phyloP scores from a whole-genome alignment of 1,140 invertebrate genomes.

The Drosophila bipectinata region DNA sequence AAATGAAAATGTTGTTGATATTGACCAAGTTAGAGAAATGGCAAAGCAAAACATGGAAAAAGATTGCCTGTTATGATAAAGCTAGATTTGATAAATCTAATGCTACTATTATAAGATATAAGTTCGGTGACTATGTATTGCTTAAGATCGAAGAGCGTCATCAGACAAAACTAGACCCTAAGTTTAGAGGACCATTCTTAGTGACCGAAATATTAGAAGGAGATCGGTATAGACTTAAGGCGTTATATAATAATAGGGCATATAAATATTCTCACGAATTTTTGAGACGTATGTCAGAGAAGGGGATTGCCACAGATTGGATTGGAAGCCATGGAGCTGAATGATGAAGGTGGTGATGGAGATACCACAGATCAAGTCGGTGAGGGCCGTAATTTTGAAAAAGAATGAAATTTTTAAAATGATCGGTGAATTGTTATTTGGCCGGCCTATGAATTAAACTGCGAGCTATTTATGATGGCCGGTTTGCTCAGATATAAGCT shows the following conservation, averaged over 20 bases:
- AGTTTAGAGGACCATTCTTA: too few relatives aligned
- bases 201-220: too few relatives aligned
- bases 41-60: constrained; percentile 12
- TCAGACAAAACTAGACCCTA: too few relatives aligned
- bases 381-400: too few relatives aligned
- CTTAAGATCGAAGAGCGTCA: too few relatives aligned
- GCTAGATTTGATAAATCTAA: constrained; percentile 17
- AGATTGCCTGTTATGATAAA: neutral
- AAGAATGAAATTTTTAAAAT: too few relatives aligned
- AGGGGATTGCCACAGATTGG: neutral
- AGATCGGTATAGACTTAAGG: constrained; percentile 1
- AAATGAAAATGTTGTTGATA: neutral
- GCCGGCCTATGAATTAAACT: too few relatives aligned
- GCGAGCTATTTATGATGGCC: too few relatives aligned
- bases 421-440: too few relatives aligned
- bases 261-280: constrained; percentile 2
- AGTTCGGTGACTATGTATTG: neutral
- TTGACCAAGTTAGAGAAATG: constrained; percentile 3
- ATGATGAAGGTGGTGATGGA: too few relatives aligned
- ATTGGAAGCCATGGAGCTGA: neutral
- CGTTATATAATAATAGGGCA: constrained; percentile 1
- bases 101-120: neutral
- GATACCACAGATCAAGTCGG: too few relatives aligned
- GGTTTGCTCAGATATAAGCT: too few relatives aligned
- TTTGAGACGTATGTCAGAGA: neutral